A percentile compares a stretch with the other conserved stretches of the same genome.
Evolutionary conservation across 1,140 invertebrate species (phyloP).

Genomic region (Drosophila aff.): DNA sequence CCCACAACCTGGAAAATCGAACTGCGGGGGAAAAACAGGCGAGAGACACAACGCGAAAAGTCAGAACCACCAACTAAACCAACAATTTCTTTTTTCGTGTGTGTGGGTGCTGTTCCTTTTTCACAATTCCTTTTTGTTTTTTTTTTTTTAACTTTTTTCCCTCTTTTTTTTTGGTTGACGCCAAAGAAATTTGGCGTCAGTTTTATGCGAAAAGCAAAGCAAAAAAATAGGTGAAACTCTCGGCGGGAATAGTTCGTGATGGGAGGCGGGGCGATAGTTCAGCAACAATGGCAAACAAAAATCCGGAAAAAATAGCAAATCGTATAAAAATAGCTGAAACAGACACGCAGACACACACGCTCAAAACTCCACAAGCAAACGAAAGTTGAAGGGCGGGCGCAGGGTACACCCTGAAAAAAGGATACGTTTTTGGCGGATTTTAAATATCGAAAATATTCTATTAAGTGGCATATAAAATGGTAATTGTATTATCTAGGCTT

Average conservation of each 20-base stretch:
- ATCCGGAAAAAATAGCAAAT: constrained; percentile 81
- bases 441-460: neutral
- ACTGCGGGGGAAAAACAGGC: constrained; percentile 29
- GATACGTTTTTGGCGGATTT: neutral
- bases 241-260: constrained; percentile 7
- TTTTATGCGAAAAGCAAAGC: constrained; percentile 60
- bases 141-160: neutral
- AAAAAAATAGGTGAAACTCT: constrained; percentile 49
- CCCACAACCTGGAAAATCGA: constrained; percentile 65
- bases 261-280: constrained; percentile 6
- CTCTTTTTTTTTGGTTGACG: constrained; percentile 69
- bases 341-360: constrained; percentile 52
- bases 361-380: constrained; percentile 28
- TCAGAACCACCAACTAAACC: constrained; percentile 60
- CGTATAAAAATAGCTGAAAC: constrained; percentile 76
- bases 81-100: constrained; percentile 32
- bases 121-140: constrained; percentile 8
- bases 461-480: neutral
- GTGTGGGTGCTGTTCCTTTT: constrained; percentile 34
- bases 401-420: constrained; percentile 20
- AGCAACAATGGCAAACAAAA: constrained; percentile 78
- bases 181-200: constrained; percentile 83
- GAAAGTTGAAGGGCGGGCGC: constrained; percentile 6
- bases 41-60: constrained; percentile 55
- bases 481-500: neutral